phyloP scores from a whole-genome alignment of 2,113 vertebrate genomes.

The Leucopternis melanops region DNA sequence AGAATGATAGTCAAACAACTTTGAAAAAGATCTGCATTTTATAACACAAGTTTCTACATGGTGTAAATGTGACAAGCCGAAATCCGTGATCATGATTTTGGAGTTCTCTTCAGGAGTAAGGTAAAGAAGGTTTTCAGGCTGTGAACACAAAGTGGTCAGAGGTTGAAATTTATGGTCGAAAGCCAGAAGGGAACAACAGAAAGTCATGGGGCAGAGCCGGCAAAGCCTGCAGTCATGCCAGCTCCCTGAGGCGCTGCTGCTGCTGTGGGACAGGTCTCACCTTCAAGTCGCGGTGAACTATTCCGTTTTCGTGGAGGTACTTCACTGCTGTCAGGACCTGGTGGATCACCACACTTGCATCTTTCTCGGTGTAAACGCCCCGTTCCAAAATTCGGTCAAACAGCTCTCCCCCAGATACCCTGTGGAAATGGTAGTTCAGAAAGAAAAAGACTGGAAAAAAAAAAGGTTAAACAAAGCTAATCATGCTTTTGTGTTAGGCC shows the following conservation, averaged over 20 bases:
- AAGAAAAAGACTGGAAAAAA: neutral
- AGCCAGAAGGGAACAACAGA: neutral
- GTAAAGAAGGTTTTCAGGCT: conserved; percentile 95
- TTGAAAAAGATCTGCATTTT: neutral
- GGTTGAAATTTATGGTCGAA: neutral
- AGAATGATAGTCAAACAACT: neutral
- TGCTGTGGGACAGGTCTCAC: conserved; percentile 37
- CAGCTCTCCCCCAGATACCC: conserved; percentile 92
- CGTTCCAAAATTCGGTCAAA: conserved; percentile 91
- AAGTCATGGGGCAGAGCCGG: neutral
- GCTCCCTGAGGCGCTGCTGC: neutral
- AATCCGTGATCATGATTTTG: conserved; percentile 97
- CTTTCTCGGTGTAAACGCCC: conserved; percentile 91
- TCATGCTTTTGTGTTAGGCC: accelerated
- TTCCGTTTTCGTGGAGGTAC: conserved; percentile 89
- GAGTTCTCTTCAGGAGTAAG: conserved; percentile 87
- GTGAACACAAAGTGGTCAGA: neutral
- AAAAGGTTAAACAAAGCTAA: accelerated
- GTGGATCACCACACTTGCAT: conserved; percentile 86
- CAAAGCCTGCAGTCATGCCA: accelerated
- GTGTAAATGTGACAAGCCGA: conserved; percentile 75
- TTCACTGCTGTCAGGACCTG: conserved; percentile 90
- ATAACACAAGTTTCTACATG: neutral
- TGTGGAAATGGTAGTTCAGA: conserved; percentile 28
- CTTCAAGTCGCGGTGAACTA: conserved; percentile 94